phyloP scores from a whole-genome alignment of 2,797 vertebrate species.

The Podarcis lilfordi region DNA sequence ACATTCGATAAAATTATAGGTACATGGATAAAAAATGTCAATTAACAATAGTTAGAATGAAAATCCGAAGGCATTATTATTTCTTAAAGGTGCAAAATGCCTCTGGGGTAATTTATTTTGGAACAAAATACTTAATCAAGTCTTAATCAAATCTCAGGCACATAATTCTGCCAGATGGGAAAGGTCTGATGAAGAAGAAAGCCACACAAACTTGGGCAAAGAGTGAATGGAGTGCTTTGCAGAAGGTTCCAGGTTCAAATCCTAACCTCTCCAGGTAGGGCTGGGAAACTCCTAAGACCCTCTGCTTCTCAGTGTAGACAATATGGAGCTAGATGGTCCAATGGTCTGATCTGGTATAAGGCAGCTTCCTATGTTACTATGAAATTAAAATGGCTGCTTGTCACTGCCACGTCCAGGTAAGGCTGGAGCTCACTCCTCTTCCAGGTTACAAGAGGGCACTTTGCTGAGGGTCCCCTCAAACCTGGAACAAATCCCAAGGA shows the following conservation, averaged over 20 bases:
- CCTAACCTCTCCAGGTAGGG: no score
- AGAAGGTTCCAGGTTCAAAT: not conserved
- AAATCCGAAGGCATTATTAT: not conserved
- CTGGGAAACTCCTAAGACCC: no score
- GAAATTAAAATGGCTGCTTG: not conserved
- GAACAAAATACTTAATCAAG: not conserved
- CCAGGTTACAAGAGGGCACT: not conserved
- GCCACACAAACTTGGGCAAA: not conserved
- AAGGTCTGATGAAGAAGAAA: not conserved
- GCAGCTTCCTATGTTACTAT: not conserved
- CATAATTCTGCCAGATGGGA: not conserved
- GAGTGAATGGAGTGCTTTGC: not conserved
- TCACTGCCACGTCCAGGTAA: no score
- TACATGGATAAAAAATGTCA: not conserved
- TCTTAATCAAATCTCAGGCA: not conserved
- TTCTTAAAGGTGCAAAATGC: not conserved
- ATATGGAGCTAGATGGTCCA: not conserved
- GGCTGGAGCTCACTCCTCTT: not conserved
- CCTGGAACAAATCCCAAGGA: no score
- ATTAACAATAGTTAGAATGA: not conserved
- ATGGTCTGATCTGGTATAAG: not conserved
- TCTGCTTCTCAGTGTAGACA: not conserved
- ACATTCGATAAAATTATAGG: not conserved
- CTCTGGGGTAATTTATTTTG: not conserved
- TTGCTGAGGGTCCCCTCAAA: not conserved